Base-by-base conservation (phyloP, 2,797 vertebrate species). In the Menidia menidia region DNA sequence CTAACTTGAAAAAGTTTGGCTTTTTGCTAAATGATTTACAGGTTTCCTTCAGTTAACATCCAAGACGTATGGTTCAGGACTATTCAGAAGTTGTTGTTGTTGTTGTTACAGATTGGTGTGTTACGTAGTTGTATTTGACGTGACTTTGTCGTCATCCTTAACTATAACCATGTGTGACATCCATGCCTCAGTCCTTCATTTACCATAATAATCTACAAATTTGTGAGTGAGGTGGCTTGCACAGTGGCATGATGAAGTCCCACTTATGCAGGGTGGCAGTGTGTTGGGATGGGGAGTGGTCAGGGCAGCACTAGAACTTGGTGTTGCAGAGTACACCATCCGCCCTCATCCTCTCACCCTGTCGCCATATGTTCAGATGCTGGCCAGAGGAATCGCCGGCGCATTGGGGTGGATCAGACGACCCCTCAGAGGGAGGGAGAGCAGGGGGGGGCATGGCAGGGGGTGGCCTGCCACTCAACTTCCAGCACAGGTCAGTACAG, bases 401-500 rank as follows among this genome's bases (percentile, higher is more conserved):
- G 86, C 92, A 92, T 90, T 93, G 92, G 93, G 91, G 90, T 87
- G 90, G 91, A 93, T 91, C 92, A 88, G 92, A 92, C 89, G 92
- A 93, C 90, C 92, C 94, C 90, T 90, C 92, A 91, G 93, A 94
- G 91, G 92, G 93, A 93, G 93, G 94, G 93, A 93, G 92, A 92
- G 92, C 93, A 92, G 93, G 93, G 93, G 93, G 93, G 93, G 92
- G 93, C 90, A 90, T 92, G 83, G 92, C 92, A 91, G 93, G 93
- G 93, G 92, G 92, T 91, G 93, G 91, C 91, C 92, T 95, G 91
- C 92, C 93, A 89, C 92, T 95, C 94, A 94, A 95, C 93, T 94
- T 95, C 93, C 93, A 95, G 90, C 92, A 94, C 93, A 95, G 94
- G 94, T 94, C 92, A 95, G 93, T 94, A 94, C 88, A 91, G 93